phyloP scores from a whole-genome alignment of 2,113 vertebrate genomes.

The Morone saxatilis region DNA sequence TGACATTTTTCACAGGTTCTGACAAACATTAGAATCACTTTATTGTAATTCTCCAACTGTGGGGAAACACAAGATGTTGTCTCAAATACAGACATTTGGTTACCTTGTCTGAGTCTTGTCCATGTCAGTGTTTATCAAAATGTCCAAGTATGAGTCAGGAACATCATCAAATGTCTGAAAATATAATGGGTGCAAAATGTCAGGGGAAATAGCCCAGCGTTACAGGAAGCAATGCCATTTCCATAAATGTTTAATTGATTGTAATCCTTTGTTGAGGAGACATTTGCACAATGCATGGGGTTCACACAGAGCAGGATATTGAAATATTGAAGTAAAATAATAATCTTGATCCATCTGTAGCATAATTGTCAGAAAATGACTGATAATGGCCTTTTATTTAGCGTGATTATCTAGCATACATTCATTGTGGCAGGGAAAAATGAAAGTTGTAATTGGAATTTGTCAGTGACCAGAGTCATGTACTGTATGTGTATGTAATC shows the following conservation, averaged over 20 bases:
- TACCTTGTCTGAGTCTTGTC: constrained; percentile 87
- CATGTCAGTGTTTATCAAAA: constrained; percentile 88
- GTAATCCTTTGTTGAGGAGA: constrained; percentile 88
- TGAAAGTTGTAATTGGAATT: constrained; percentile 54
- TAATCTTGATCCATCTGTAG: constrained; percentile 66
- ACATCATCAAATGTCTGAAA: constrained; percentile 93
- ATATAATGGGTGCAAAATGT: constrained; percentile 97
- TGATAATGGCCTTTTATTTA: constrained; percentile 70
- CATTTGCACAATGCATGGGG: constrained; percentile 77
- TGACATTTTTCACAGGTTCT: constrained; percentile 77
- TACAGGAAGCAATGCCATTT: constrained; percentile 94
- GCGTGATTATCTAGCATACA: constrained; percentile 54
- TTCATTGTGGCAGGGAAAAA: constrained; percentile 46
- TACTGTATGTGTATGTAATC: constrained; percentile 27
- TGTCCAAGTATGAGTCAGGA: constrained; percentile 66
- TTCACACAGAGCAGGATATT: constrained; percentile 72
- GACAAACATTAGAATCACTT: constrained; percentile 76
- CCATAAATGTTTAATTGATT: constrained; percentile 98
- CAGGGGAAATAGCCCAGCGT: constrained; percentile 93
- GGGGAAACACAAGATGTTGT: constrained; percentile 7
- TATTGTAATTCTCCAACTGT: constrained; percentile 81
- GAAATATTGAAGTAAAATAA: constrained; percentile 77
- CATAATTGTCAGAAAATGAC: constrained; percentile 71
- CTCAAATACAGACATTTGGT: constrained; percentile 80
- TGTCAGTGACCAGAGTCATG: constrained; percentile 37